Conservation (phyloP, 2,888 invertebrate species). For the Hesperia comma region DNA sequence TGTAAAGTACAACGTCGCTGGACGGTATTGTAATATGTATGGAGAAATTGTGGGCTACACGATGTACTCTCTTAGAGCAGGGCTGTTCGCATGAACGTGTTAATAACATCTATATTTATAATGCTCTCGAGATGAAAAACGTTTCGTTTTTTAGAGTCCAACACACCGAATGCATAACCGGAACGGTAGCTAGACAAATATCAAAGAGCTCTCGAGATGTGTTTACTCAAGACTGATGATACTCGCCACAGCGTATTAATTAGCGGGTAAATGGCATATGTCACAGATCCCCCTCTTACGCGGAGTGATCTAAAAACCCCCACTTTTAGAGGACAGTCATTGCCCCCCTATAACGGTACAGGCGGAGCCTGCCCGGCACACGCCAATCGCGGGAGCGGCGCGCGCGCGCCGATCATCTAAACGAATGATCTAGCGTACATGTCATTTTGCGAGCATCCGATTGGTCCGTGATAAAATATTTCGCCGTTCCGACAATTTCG, state of each 20-base stretch:
- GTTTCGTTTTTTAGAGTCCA: conserved; percentile 14
- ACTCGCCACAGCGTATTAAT: conserved; percentile 58
- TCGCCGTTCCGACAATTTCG: conserved; percentile 62
- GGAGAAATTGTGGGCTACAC: too few relatives aligned
- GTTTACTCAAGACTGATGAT: conserved; percentile 27
- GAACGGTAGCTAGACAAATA: conserved; percentile 34
- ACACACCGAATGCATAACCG: conserved; percentile 1
- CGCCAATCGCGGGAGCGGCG: conserved; percentile 76
- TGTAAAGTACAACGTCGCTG: too few relatives aligned
- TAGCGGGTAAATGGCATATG: conserved; percentile 71
- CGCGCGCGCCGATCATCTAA: conserved; percentile 73
- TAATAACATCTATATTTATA: conserved; percentile 20
- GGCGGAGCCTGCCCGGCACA: conserved; percentile 74
- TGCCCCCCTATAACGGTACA: conserved; percentile 81
- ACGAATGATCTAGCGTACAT: conserved; percentile 80
- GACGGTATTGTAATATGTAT: too few relatives aligned
- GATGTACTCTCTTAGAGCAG: too few relatives aligned
- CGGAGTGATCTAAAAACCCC: conserved; percentile 72
- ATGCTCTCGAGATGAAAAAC: conserved; percentile 21
- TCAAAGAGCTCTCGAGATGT: conserved; percentile 29
- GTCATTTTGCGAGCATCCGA: conserved; percentile 79
- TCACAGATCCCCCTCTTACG: conserved; percentile 64
- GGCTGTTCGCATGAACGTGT: too few relatives aligned
- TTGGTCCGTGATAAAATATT: conserved; percentile 69
- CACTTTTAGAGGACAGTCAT: conserved; percentile 76